Conservation (phyloP, 23 tunicate genomes). For the Trididemnum miniatum region DNA sequence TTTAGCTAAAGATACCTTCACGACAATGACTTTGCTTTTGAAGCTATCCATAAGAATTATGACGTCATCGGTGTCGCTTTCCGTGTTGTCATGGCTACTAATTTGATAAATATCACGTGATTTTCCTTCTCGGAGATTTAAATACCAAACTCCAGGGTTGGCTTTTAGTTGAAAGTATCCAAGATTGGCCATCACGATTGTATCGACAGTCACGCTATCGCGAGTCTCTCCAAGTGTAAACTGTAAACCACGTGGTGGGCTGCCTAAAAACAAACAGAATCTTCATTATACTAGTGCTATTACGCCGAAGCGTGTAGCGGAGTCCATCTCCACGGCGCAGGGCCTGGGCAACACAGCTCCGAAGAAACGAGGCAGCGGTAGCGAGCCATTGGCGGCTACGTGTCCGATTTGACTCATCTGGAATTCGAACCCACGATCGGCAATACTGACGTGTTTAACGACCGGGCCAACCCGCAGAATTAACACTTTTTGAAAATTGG, state of each 20-base stretch:
- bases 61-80: conserved; percentile 42
- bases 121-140: conserved; percentile 88
- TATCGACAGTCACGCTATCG: conserved; percentile 68
- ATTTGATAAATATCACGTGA: conserved; percentile 87
- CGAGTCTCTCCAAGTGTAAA: conserved; percentile 81
- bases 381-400: too few species aligned
- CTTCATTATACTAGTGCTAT: too few species aligned
- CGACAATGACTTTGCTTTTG: conserved; percentile 75
- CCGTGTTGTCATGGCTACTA: conserved; percentile 61
- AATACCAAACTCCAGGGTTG: conserved; percentile 93
- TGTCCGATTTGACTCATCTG: too few species aligned
- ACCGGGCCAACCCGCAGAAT: too few species aligned
- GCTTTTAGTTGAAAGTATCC: conserved; percentile 98
- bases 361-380: too few species aligned
- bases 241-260: conserved; percentile 94
- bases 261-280: conserved; percentile 58
- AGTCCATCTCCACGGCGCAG: too few species aligned
- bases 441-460: too few species aligned
- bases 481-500: too few species aligned
- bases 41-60: conserved; percentile 88
- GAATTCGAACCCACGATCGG: too few species aligned
- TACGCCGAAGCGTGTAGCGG: too few species aligned
- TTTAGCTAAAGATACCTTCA: too few species aligned
- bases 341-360: too few species aligned
- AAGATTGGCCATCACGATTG: conserved; percentile 98